phyloP scores from a whole-genome alignment of 2,113 vertebrate genomes.

The Pyxicephalus adspersus region DNA sequence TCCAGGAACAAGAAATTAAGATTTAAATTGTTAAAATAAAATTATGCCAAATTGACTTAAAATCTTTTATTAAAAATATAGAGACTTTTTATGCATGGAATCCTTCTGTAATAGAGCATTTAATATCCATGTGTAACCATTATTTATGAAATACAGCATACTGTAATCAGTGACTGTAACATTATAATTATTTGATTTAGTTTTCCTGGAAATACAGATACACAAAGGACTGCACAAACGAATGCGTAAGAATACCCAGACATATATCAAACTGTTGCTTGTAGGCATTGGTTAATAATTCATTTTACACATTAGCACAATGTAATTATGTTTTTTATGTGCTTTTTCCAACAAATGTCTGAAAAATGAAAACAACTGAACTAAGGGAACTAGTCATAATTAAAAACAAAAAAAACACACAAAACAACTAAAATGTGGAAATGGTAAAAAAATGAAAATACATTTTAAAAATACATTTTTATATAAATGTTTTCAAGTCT shows the following conservation, averaged over 20 bases:
- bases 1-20: conserved; percentile 48
- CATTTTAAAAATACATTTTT: too few relatives aligned
- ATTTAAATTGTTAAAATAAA: not conserved
- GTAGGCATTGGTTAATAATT: conserved; percentile 50
- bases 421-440: too few relatives aligned
- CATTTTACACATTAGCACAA: conserved; percentile 56
- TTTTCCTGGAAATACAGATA: not conserved
- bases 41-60: not conserved
- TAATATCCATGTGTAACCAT: too few relatives aligned
- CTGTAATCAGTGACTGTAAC: not conserved
- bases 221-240: conserved; percentile 42
- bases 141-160: not conserved
- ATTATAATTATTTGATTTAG: not conserved
- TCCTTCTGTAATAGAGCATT: too few relatives aligned
- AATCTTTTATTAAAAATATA: conserved; percentile 38
- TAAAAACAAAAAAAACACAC: too few relatives aligned
- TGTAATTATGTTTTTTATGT: conserved; percentile 57
- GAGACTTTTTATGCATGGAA: not conserved
- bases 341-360: conserved; percentile 5
- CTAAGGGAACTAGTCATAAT: too few relatives aligned
- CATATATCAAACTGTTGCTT: conserved; percentile 65
- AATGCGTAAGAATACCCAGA: conserved; percentile 67
- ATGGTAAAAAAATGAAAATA: too few relatives aligned
- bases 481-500: too few relatives aligned
- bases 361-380: too few relatives aligned